Evolutionary conservation across 2,888 invertebrate species (phyloP).

Genomic region (Lapara coniferarum): DNA sequence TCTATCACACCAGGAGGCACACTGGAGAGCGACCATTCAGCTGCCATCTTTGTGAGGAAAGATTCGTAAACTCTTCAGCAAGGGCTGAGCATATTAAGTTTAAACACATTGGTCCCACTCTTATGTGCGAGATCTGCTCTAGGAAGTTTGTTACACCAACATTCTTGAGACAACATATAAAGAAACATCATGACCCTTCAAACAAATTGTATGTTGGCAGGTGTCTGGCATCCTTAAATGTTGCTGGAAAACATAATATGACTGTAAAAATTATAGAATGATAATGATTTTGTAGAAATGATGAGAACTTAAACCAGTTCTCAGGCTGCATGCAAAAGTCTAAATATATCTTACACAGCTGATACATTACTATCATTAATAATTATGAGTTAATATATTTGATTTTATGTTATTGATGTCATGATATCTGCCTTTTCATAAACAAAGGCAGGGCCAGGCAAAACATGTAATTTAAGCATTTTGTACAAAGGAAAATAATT

Average conservation of each 20-base stretch:
- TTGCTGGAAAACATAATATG: slow-evolving; percentile 63
- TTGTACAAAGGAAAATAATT: no score
- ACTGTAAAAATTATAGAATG: slow-evolving; percentile 37
- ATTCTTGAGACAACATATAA: slow-evolving; percentile 68
- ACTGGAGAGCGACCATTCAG: slow-evolving; percentile 75
- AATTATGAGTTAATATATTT: no score
- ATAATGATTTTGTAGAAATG: neutral
- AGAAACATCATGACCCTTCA: slow-evolving; percentile 67
- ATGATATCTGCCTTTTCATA: no score
- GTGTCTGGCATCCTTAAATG: slow-evolving; percentile 57
- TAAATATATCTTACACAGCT: no score
- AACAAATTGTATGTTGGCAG: slow-evolving; percentile 67
- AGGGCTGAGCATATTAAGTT: slow-evolving; percentile 75
- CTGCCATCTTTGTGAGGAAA: slow-evolving; percentile 66
- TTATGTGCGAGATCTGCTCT: slow-evolving; percentile 70
- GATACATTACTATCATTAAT: no score
- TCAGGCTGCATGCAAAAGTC: no score
- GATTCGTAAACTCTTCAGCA: slow-evolving; percentile 74
- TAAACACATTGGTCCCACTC: slow-evolving; percentile 70
- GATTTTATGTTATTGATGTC: no score
- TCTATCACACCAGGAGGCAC: slow-evolving; percentile 73
- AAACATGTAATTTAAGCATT: no score
- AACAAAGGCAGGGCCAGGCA: no score
- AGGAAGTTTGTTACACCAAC: slow-evolving; percentile 71
- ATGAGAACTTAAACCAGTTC: no score